Conservation (phyloP, 1,140 invertebrate genomes). For the Dufourea novaeangliae region DNA sequence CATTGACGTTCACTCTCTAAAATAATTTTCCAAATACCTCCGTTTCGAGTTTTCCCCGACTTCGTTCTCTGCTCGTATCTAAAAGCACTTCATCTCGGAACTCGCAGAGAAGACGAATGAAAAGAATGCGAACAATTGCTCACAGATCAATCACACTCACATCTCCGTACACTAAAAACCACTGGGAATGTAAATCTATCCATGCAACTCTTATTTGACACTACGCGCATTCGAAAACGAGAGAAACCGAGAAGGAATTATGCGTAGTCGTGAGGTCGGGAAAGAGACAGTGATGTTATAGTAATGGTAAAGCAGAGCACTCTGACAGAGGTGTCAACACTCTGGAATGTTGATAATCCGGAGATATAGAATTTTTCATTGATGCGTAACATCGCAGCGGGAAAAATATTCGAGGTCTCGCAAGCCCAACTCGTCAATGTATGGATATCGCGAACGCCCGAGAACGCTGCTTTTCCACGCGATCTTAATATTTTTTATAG, state of each 20-base stretch:
- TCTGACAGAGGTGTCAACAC: slow-evolving; percentile 79
- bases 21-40: neutral
- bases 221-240: slow-evolving; percentile 32
- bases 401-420: slow-evolving; percentile 20
- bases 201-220: slow-evolving; percentile 47
- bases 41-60: no score
- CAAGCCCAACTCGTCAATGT: neutral
- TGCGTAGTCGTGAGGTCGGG: no score
- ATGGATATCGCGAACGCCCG: neutral
- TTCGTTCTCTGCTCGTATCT: neutral
- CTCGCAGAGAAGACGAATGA: neutral
- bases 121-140: slow-evolving; percentile 1
- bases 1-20: neutral
- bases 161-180: slow-evolving; percentile 15
- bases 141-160: slow-evolving; percentile 18
- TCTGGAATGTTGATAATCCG: slow-evolving; percentile 77
- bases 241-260: slow-evolving; percentile 33
- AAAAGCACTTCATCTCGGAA: neutral
- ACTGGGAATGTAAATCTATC: slow-evolving; percentile 42
- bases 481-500: slow-evolving; percentile 17
- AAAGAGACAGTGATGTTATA: slow-evolving; percentile 40
- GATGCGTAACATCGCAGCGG: slow-evolving; percentile 35
- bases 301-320: slow-evolving; percentile 52
- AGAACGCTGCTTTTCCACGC: slow-evolving; percentile 16
- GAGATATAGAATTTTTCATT: slow-evolving; percentile 61